These are phyloP conservation scores for Pandion haliaetus DNA, from an alignment of 2,113 vertebrate genomes.

Conservation along the genomic window DNA sequence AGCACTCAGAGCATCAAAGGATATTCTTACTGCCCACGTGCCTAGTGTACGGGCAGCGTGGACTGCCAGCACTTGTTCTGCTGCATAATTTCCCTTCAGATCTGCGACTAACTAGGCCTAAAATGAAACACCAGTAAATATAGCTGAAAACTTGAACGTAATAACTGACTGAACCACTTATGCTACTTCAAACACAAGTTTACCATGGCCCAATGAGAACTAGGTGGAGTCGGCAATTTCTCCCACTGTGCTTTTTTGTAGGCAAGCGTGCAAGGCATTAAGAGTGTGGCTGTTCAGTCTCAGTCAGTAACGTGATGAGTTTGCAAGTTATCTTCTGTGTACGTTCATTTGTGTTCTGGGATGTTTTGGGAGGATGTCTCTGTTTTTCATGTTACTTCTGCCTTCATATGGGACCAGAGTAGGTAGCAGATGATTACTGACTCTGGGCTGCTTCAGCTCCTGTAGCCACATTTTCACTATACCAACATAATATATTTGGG, in stretches of 20 bases:
- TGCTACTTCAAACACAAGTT: not conserved
- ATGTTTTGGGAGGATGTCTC: not conserved
- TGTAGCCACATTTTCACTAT: not conserved
- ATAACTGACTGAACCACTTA: not conserved
- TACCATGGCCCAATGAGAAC: not conserved
- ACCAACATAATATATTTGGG: not conserved
- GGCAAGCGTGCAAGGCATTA: accelerated
- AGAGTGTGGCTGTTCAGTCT: not conserved
- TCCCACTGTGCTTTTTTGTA: not conserved
- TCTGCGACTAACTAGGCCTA: not conserved
- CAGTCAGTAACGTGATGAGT: not conserved
- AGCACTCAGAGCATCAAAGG: not conserved
- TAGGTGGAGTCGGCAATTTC: not conserved
- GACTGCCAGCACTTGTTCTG: not conserved
- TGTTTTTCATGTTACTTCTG: not conserved
- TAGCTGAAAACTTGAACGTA: not conserved
- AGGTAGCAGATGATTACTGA: not conserved
- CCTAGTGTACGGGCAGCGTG: accelerated
- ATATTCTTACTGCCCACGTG: not conserved
- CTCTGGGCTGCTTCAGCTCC: not conserved
- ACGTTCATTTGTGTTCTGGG: not conserved
- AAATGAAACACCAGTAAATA: not conserved
- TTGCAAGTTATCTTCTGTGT: not conserved
- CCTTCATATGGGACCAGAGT: not conserved
- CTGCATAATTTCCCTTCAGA: not conserved